These are phyloP conservation scores for Atractosteus spatula DNA, from an alignment of 2,113 vertebrate species.

Conservation along the genomic window DNA sequence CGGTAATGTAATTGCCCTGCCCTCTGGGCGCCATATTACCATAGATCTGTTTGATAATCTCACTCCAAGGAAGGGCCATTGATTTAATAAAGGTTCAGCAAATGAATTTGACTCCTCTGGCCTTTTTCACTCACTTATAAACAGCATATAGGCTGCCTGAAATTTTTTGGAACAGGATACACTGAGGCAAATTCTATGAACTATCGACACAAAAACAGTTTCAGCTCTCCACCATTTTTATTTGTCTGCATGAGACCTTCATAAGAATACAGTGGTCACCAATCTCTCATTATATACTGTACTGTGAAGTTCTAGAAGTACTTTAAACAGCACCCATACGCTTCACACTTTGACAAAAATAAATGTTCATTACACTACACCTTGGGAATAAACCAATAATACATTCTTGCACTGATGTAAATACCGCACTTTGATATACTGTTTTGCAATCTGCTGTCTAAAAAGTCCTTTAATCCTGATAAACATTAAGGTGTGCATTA, in stretches of 20 bases:
- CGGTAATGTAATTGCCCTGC: conserved; percentile 68
- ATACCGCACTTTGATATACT: no score
- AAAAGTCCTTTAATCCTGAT: no score
- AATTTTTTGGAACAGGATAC: no score
- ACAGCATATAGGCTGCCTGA: conserved; percentile 46
- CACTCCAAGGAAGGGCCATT: conserved; percentile 48
- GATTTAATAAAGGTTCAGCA: conserved; percentile 59
- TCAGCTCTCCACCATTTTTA: background rate
- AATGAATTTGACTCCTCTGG: conserved; percentile 39
- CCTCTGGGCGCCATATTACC: conserved; percentile 60
- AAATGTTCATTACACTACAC: no score
- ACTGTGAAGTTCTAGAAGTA: background rate
- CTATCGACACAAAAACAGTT: background rate
- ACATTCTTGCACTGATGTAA: no score
- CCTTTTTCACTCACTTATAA: conserved; percentile 54
- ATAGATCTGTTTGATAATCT: conserved; percentile 65
- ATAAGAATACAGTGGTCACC: no score
- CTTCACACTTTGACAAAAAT: no score
- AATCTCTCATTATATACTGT: no score
- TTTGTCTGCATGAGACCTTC: no score
- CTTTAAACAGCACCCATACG: background rate
- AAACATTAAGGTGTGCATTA: no score
- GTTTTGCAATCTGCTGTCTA: no score
- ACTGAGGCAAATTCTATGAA: background rate
- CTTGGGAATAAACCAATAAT: no score